These are phyloP conservation scores for Metopia argyrocephala DNA, from an alignment of 2,888 invertebrate species.

Conservation along the genomic window DNA sequence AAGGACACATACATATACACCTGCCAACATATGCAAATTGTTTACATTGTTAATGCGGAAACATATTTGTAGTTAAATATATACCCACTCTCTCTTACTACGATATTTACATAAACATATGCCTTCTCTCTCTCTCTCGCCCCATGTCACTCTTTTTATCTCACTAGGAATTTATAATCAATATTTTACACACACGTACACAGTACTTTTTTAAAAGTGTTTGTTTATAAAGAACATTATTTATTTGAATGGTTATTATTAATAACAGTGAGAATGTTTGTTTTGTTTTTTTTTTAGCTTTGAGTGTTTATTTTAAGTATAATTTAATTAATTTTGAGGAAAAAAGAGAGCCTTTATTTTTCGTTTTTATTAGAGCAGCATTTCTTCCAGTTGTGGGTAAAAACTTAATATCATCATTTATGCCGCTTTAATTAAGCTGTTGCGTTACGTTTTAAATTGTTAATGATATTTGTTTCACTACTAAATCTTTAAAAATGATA, in stretches of 20 bases:
- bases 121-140: background rate
- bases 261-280: background rate
- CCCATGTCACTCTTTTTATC: background rate
- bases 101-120: background rate
- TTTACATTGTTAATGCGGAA: background rate
- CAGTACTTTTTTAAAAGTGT: background rate
- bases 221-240: background rate
- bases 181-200: background rate
- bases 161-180: background rate
- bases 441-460: too few relatives aligned
- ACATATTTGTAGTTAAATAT: background rate
- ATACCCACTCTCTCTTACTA: background rate
- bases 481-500: too few relatives aligned
- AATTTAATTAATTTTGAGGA: background rate
- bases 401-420: too few relatives aligned
- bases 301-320: background rate
- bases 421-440: too few relatives aligned
- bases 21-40: background rate
- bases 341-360: too few relatives aligned
- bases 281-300: background rate
- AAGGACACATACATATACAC: background rate
- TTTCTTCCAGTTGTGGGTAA: too few relatives aligned
- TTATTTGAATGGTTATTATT: background rate
- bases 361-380: too few relatives aligned
- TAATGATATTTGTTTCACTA: too few relatives aligned